phyloP scores from a whole-genome alignment of 2,113 vertebrate genomes.

The Machaerirhynchus nigripectus region DNA sequence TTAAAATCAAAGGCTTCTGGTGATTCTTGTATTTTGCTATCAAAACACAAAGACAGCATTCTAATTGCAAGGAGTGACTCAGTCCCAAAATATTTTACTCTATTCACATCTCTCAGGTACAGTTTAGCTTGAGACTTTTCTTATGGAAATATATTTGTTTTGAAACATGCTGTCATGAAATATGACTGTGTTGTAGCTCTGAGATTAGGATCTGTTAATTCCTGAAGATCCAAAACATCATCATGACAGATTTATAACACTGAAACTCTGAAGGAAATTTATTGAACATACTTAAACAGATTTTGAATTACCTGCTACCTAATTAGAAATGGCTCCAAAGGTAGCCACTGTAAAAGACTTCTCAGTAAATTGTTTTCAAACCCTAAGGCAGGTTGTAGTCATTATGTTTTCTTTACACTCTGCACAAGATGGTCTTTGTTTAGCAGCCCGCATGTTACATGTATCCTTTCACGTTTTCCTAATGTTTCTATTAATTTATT shows the following conservation, averaged over 20 bases:
- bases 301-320: conserved; percentile 65
- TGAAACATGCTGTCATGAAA: conserved; percentile 6
- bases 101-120: neutral
- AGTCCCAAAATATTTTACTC: neutral
- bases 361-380: conserved; percentile 67
- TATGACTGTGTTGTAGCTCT: neutral
- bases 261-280: conserved; percentile 48
- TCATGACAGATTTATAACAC: conserved; percentile 31
- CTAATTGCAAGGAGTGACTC: neutral
- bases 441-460: neutral
- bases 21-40: neutral
- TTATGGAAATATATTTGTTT: neutral
- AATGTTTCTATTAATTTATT: neutral
- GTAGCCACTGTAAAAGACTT: conserved; percentile 57
- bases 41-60: neutral
- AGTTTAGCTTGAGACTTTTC: neutral
- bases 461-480: conserved; percentile 17
- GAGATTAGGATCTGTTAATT: conserved; percentile 34
- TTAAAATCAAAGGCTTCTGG: neutral
- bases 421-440: conserved; percentile 64
- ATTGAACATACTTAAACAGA: conserved; percentile 14
- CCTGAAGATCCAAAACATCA: conserved; percentile 18
- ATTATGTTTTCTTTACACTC: conserved; percentile 33
- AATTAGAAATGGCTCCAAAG: conserved; percentile 67
- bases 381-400: conserved; percentile 46